Evolutionary conservation across 2,797 vertebrate species (phyloP).

Genomic region (Falco berigora): DNA sequence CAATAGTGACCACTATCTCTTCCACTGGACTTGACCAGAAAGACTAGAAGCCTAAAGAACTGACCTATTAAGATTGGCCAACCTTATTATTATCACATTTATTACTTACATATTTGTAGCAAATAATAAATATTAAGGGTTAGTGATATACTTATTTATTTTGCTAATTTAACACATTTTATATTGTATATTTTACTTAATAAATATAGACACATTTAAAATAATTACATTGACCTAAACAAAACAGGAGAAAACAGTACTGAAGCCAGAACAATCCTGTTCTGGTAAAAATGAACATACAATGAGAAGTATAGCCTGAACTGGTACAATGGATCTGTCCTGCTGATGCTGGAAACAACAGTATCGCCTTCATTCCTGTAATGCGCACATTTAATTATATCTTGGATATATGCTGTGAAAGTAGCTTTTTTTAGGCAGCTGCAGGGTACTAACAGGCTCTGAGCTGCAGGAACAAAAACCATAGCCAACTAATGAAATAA

Average conservation of each 20-base stretch:
- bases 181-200: not conserved
- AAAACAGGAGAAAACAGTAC: not conserved
- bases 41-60: not conserved
- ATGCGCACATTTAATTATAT: not conserved
- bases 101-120: not conserved
- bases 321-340: not conserved
- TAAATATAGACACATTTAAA: not conserved
- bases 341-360: not conserved
- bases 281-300: not conserved
- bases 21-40: not conserved
- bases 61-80: not conserved
- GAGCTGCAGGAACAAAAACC: not conserved
- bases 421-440: not conserved
- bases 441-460: not conserved
- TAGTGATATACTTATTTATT: not conserved
- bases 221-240: not conserved
- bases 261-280: not conserved
- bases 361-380: not conserved
- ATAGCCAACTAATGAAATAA: not conserved
- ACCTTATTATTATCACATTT: not conserved
- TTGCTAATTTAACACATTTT: not conserved
- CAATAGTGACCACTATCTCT: not conserved
- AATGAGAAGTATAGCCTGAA: not conserved
- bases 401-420: not conserved
- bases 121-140: not conserved